These are phyloP conservation scores for Cephalotes varians DNA, from an alignment of 2,888 invertebrate genomes.

Conservation along the genomic window DNA sequence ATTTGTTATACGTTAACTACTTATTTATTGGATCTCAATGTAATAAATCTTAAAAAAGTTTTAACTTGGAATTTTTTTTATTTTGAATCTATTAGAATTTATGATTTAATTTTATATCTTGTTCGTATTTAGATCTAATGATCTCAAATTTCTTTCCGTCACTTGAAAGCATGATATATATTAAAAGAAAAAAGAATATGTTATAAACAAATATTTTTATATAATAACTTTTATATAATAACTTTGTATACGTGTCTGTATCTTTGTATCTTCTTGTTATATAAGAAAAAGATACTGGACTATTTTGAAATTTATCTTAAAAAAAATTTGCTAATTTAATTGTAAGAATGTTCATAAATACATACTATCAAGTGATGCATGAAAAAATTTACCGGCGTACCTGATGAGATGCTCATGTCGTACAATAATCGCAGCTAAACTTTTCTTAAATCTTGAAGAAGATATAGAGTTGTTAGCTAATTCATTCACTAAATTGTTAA, in stretches of 20 bases:
- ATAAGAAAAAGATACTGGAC: too few species aligned
- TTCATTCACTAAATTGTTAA: conserved; percentile 42
- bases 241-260: too few species aligned
- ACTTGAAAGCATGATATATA: too few species aligned
- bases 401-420: conserved; percentile 66
- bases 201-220: too few species aligned
- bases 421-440: conserved; percentile 57
- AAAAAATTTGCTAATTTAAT: background rate
- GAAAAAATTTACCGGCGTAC: conserved; percentile 33
- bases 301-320: too few species aligned
- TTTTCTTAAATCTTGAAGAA: conserved; percentile 4
- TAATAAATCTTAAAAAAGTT: background rate
- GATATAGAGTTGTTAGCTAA: background rate
- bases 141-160: too few species aligned
- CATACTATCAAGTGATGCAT: background rate
- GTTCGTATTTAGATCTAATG: too few species aligned
- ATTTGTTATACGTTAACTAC: background rate
- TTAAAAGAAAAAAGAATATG: too few species aligned
- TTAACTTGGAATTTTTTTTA: background rate
- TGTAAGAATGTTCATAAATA: background rate
- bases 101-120: too few species aligned
- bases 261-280: too few species aligned
- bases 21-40: background rate
- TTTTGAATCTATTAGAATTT: background rate
- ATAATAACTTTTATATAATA: too few species aligned